Percentiles rank a stretch among this genome's conserved stretches.
These are phyloP conservation scores for Premnoplex brunnescens DNA, from an alignment of 2,797 vertebrate species.

Conservation along the genomic window DNA sequence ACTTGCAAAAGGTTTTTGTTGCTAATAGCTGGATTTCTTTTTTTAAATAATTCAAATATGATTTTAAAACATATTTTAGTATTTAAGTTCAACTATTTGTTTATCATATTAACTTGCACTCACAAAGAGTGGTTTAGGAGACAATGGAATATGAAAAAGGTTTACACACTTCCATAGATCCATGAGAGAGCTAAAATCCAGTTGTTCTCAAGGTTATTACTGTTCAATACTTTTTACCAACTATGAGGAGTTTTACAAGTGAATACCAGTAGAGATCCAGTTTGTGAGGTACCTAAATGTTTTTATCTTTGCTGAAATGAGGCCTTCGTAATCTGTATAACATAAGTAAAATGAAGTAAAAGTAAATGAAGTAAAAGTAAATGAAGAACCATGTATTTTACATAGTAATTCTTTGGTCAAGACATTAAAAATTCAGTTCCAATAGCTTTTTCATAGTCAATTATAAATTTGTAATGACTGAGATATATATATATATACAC, in stretches of 20 bases:
- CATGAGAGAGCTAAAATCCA: not conserved
- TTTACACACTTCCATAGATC: not conserved
- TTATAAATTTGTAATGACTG: not conserved
- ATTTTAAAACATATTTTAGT: not conserved
- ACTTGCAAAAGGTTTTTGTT: not conserved
- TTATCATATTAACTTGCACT: not conserved
- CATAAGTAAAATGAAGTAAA: not conserved
- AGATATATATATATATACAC: no score
- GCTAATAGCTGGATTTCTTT: not conserved
- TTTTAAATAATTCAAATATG: not conserved
- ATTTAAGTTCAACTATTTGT: not conserved
- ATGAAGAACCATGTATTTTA: not conserved
- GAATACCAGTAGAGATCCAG: not conserved
- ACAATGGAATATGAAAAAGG: not conserved
- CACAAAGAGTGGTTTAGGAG: not conserved
- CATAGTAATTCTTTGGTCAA: not conserved
- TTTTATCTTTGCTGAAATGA: not conserved
- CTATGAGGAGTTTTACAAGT: not conserved
- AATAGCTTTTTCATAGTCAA: not conserved
- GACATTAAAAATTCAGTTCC: not conserved
- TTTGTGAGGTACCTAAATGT: not conserved
- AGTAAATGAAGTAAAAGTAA: not conserved
- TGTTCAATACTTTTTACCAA: not conserved
- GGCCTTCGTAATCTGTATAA: not conserved
- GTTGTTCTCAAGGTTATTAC: not conserved